Conservation (phyloP, 2,113 vertebrate genomes). For the Pseudopipra pipra region DNA sequence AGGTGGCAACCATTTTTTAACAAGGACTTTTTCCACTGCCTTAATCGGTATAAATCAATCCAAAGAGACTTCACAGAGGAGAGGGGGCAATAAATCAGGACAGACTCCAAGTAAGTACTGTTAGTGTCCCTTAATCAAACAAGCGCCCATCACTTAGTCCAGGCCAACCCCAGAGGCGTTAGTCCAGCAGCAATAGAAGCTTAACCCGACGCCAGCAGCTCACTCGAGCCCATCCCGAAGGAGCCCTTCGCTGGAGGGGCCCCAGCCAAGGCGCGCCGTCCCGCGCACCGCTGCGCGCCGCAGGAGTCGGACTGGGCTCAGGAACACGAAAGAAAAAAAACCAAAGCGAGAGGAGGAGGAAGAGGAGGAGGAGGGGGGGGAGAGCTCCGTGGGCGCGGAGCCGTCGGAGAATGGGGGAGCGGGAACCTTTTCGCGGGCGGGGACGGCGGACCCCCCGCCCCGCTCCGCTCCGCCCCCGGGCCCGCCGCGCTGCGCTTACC, state of each 20-base stretch:
- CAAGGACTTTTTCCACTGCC: background rate
- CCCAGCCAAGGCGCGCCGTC: background rate
- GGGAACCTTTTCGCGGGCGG: background rate
- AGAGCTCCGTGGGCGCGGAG: too few species aligned
- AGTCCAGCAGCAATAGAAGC: background rate
- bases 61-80: background rate
- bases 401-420: background rate
- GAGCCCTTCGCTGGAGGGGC: background rate
- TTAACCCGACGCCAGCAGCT: background rate
- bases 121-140: background rate
- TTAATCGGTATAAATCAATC: background rate
- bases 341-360: background rate
- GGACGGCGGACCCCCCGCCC: background rate
- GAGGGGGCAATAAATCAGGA: background rate
- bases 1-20: constrained; percentile 14
- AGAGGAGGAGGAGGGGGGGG: too few species aligned
- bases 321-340: background rate
- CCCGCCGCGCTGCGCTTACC: background rate
- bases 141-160: background rate
- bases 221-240: background rate
- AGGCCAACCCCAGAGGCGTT: background rate
- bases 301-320: rapidly evolving
- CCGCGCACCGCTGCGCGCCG: background rate
- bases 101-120: background rate
- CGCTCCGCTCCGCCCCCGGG: background rate